Percentiles rank a stretch among this genome's conserved stretches.
Conservation (phyloP, 2,797 vertebrate genomes). For the Urocyon cinereoargenteus region DNA sequence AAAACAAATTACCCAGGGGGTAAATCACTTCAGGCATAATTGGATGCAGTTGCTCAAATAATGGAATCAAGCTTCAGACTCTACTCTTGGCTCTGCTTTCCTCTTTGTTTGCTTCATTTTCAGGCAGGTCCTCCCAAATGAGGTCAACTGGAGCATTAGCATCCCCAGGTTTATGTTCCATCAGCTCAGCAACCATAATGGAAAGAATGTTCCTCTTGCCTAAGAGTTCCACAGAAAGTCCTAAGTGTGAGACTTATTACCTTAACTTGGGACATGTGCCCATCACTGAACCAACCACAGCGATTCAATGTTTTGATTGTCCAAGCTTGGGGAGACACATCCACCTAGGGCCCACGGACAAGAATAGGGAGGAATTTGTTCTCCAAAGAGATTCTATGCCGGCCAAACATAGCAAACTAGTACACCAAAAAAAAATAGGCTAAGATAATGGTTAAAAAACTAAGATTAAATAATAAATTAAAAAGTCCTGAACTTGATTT, state of each 20-base stretch:
- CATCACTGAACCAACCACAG: neutral
- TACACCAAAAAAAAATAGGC: slow-evolving; percentile 30
- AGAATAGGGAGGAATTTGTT: neutral
- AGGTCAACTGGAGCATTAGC: neutral
- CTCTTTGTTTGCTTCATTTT: neutral
- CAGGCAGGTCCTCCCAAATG: neutral
- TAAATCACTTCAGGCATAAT: neutral
- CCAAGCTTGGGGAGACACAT: neutral
- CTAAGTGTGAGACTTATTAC: neutral
- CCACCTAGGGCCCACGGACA: neutral
- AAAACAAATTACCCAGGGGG: neutral
- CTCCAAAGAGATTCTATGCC: slow-evolving; percentile 16
- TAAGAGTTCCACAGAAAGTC: neutral
- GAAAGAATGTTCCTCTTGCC: neutral
- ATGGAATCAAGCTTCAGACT: neutral
- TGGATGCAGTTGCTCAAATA: neutral
- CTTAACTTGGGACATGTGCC: neutral
- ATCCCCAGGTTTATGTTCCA: neutral
- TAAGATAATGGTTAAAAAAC: slow-evolving; percentile 16
- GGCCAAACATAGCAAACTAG: slow-evolving; percentile 27
- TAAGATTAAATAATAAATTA: slow-evolving; percentile 43
- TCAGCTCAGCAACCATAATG: neutral
- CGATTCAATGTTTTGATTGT: neutral
- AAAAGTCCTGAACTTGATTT: slow-evolving; percentile 68
- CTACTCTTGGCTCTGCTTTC: neutral